phyloP scores from a whole-genome alignment of 1,140 invertebrate species.

The Leptonema lineaticorne region DNA sequence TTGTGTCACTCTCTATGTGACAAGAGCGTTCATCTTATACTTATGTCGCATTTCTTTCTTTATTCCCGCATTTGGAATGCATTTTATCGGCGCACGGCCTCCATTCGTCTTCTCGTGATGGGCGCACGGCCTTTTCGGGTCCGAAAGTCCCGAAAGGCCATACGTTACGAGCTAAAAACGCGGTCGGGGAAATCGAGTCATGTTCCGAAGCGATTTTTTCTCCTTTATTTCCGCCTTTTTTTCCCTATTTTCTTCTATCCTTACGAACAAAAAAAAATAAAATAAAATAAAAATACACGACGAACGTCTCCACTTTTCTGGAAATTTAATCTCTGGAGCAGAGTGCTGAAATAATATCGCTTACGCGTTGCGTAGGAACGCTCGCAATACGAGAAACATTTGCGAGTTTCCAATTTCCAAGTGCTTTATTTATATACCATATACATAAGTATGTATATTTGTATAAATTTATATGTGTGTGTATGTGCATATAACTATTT shows the following conservation, averaged over 20 bases:
- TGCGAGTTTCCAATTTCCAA: too few relatives aligned
- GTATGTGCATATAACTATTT: too few relatives aligned
- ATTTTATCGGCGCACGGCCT: neutral
- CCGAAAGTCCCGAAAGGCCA: constrained; percentile 14
- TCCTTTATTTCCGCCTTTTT: too few relatives aligned
- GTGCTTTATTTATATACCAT: too few relatives aligned
- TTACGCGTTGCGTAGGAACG: constrained; percentile 6
- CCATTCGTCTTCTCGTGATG: constrained; percentile 19
- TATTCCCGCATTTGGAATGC: constrained; percentile 17
- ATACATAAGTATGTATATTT: too few relatives aligned
- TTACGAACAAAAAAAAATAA: neutral
- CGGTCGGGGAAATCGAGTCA: constrained; percentile 23
- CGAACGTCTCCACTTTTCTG: neutral
- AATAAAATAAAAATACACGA: neutral
- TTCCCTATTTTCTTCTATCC: too few relatives aligned
- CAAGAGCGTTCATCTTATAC: too few relatives aligned
- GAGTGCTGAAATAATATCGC: constrained; percentile 3
- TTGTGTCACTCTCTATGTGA: too few relatives aligned
- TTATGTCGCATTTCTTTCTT: too few relatives aligned
- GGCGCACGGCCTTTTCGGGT: neutral
- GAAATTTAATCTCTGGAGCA: constrained; percentile 25
- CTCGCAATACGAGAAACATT: too few relatives aligned
- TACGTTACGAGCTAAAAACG: constrained; percentile 14
- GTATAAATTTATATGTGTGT: too few relatives aligned
- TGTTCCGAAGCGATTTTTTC: constrained; percentile 21